Base-by-base conservation (phyloP, 2,888 invertebrate genomes). In the Philopedon plagiatum region DNA sequence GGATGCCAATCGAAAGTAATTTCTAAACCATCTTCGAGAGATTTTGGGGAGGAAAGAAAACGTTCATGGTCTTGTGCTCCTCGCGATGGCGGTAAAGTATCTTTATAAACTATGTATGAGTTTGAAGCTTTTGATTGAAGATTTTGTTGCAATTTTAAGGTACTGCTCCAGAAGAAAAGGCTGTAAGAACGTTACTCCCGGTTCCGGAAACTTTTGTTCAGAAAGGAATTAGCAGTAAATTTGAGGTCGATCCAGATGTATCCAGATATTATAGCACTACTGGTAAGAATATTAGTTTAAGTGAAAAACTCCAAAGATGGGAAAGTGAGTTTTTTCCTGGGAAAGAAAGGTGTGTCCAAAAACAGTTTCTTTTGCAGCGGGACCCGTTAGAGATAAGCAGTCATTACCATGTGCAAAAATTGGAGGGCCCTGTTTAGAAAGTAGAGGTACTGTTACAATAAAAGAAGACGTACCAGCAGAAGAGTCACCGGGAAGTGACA, bases 221-320 rank as follows among this genome's bases (percentile, higher is more conserved):
- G 44, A 70, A 73, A 29, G 66, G 71, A 7, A 51, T n/a, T 9
- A 77, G 78, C 39, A 77, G 78, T 29, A 67, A 69, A 51, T 69
- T 73, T 46, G 63, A 66, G 8, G 60, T 75, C 5, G 46, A 15
- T 19, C 49, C 23, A 8, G 39, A 11, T 1, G 57, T 54, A 37
- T 71, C 71, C 8, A 71, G 65, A 15, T 75, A 68, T 19, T 68
- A 46, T 15, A 75, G 71, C 32, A 60, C 73, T 0, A 64, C 39
- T 49, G 63, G 68, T 66, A 63, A 29, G n/a, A n/a, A 21, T n/a
- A n/a, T n/a, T n/a, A n/a, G n/a, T n/a, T n/a, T n/a, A n/a, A n/a
- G n/a, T n/a, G n/a, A n/a, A n/a, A n/a, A n/a, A n/a, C n/a, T n/a
- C n/a, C n/a, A n/a, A n/a, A n/a, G n/a, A n/a, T n/a, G n/a, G n/a